phyloP scores from a whole-genome alignment of 1,140 invertebrate species.

The Saccostrea cuccullata region DNA sequence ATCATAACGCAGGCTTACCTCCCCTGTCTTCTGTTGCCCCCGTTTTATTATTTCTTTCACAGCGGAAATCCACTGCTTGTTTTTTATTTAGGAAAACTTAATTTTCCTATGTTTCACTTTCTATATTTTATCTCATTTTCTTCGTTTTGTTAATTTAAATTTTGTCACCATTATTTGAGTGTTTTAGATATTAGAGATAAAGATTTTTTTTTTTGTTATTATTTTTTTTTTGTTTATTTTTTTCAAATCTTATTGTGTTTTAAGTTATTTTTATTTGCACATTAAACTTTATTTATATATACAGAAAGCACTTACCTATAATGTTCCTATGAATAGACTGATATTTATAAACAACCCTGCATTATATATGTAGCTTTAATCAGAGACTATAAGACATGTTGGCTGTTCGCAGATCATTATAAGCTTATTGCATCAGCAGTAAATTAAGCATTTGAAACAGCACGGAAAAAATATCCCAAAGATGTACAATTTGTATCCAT shows the following conservation, averaged over 20 bases:
- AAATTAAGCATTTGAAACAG: background rate
- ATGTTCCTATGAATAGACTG: background rate
- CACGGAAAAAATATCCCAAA: background rate
- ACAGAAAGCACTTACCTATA: background rate
- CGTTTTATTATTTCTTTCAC: background rate
- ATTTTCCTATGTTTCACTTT: background rate
- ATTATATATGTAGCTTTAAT: background rate
- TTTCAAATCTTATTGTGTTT: background rate
- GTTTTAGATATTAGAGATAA: background rate
- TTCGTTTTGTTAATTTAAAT: background rate
- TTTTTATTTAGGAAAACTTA: background rate
- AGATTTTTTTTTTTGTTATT: background rate
- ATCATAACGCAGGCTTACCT: background rate
- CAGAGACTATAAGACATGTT: background rate
- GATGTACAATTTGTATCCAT: background rate
- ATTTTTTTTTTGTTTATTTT: background rate
- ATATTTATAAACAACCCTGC: background rate
- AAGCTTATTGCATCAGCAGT: constrained; percentile 33
- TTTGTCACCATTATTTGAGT: background rate
- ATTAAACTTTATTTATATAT: background rate
- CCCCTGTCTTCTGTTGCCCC: background rate
- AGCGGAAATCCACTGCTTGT: background rate
- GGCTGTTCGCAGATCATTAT: background rate
- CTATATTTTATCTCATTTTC: background rate
- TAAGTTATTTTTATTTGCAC: background rate